Evolutionary conservation across 2,888 invertebrate genomes (phyloP), one percentile per base, ranked within the genome.

Genomic region (Conistra vaccinii): DNA sequence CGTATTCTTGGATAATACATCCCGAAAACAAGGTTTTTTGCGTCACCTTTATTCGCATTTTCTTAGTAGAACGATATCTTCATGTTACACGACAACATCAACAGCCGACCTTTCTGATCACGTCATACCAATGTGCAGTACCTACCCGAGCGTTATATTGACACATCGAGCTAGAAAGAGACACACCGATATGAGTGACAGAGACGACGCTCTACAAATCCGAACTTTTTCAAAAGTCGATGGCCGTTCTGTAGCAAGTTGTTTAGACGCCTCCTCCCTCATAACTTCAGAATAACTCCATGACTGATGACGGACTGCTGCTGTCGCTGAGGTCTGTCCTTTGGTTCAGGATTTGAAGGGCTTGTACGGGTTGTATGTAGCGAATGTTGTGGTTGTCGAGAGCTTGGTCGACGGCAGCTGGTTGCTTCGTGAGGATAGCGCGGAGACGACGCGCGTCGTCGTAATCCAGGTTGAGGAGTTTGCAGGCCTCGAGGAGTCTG

Each of bases 371-470:
- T 84, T 17, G 82, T 80, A 95, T 81, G 81, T 91, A 86, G 0
- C 87, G 85, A 53, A 94, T 87, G 61, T 88, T 88, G 7, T 85
- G 81, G 45, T 67, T 80, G 1, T 58, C 35, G 0, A 94, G 89
- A 1, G n/a, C 80, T 0, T 86, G 89, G 0, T 68, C 81, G 0
- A 76, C 85, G 0, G 76, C 72, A 0, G 86, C 62, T 0, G 91
- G 85, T 4, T 89, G 90, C n/a, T 93, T 94, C 0, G 84, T 51
- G 0, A 99, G 90, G 0, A 97, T 96, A 78, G 98, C 97, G 55
- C 98, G 97, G 26, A 99, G 94, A 5, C 98, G 96, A 65, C 98
- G 96, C 0, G 98, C 98, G 55, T 98, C 98, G 0, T 98, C 98
- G 87, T 97, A 97, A 62, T 98, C 97, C 87, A 98, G 94, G 87